Percentiles rank a stretch among this genome's conserved stretches.
Conservation (phyloP, 37 sponge, comb jelly and placozoan species). For the Ianthella basta region DNA sequence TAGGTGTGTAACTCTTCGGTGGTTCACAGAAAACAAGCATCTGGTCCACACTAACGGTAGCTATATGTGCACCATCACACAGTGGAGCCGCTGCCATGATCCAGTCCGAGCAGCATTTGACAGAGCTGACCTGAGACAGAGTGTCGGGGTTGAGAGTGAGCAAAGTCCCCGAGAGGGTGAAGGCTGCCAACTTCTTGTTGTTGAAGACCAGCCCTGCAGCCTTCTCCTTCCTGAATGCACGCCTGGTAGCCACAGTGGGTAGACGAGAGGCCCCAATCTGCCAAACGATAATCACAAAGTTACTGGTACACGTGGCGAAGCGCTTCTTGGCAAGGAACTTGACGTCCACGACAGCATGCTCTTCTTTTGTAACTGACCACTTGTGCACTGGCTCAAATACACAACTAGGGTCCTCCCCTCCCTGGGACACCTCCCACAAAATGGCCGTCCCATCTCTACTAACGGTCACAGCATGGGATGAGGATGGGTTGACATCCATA, state of each 20-base stretch:
- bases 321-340: slow-evolving; percentile 7
- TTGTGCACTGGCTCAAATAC: slow-evolving; percentile 2
- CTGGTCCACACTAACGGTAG: slow-evolving; percentile 50
- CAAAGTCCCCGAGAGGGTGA: slow-evolving; percentile 57
- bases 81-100: slow-evolving; percentile 37
- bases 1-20: neutral
- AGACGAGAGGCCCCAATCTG: neutral
- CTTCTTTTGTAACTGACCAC: neutral
- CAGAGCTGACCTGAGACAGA: neutral
- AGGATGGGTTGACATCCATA: neutral
- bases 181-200: slow-evolving; percentile 19
- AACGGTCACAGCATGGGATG: slow-evolving; percentile 5
- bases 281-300: neutral
- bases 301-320: neutral
- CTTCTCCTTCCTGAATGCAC: slow-evolving; percentile 34
- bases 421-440: slow-evolving; percentile 53
- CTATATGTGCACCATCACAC: neutral
- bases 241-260: neutral
- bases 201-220: slow-evolving; percentile 44
- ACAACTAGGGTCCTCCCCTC: neutral
- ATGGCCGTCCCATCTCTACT: slow-evolving; percentile 76
- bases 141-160: slow-evolving; percentile 14
- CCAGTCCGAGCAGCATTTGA: slow-evolving; percentile 55
- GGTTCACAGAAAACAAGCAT: slow-evolving; percentile 12
- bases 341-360: neutral